Evolutionary conservation across 2,797 vertebrate genomes (phyloP), one percentile per base, ranked within the genome.

Genomic region (Bufotes viridis): DNA sequence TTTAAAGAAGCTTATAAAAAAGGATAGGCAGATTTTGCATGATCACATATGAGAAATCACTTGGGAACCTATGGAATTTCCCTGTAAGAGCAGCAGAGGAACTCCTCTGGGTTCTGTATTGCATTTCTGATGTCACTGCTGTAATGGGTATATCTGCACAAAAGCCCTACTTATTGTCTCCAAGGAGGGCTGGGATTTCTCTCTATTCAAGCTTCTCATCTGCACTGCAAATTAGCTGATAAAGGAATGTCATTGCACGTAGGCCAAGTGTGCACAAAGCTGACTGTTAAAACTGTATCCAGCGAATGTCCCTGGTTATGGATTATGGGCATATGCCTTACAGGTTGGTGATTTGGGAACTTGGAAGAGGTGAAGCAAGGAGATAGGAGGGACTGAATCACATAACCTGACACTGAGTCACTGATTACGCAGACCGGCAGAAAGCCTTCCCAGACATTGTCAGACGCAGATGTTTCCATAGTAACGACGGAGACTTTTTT

Each of bases 381-480:
- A 80, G 0, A 0, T 34, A 14, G 72, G 55, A 14, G 53, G 0
- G 0, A 17, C 75, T 79, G 42, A 86, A 85, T 88, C 79, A 78
- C 89, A 87, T 14, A 42, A 86, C 69, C 51, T 90, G 84, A 86
- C 78, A 53, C 81, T 63, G 91, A 88, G 88, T 89, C 61, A 81
- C 69, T 0, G 0, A 78, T 49, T 72, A 70, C 89, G 89, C 53
- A 42, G 76, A 91, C 34, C 72, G 67, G 81, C 78, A 83, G 90
- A 88, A 90, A 89, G 55, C 81, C 76, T 26, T 83, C 90, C 87
- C 87, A 89, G 90, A 87, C 86, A 86, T 74, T 65, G 72, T 55
- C 88, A 34, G 0, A 90, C 0, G 1, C 88, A 92, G 78, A 81
- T 85, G 92, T 93, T 93, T 90, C 92, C 75, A 42, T 92, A 90